Base-by-base conservation (phyloP, 2,888 invertebrate species). In the Diloba caeruleocephala region DNA sequence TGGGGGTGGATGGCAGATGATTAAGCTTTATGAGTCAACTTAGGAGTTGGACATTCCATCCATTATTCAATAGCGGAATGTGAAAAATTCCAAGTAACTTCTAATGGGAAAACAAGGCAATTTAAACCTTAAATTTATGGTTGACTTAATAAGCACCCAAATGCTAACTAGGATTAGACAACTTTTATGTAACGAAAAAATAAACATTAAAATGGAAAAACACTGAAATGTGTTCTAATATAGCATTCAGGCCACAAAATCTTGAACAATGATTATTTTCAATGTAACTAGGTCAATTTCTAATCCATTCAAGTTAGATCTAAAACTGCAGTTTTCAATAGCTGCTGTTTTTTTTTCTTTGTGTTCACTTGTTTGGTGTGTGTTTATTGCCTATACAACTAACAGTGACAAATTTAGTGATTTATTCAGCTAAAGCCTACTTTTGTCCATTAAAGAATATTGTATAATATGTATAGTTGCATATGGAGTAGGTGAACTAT, bases 281-380 rank as follows among this genome's bases (percentile, higher is more conserved):
- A 74, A 74, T 75, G 74, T 67, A 85, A 81, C 74, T 85, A 75
- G 88, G 85, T 81, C 84, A 84, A 81, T 86, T 87, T 86, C 84
- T 85, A 87, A 86, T 82, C 76, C 74, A 82, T 82, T 83, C 75
- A 75, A 69, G 56, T 69, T 64, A 75, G 58, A 72, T 64, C 63
- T 72, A 69, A 79, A 77, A 63, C 71, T 53, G 54, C 43, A 60
- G 62, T 70, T 67, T 64, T 45, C 48, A 61, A 60, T 58, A 31
- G 61, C 31, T 50, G 17, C 34, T 21, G 9, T 51, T 43, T 54
- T 42, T 52, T 21, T 46, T 57, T 31, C 10, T 50, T 50, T 55
- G 15, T 33, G 9, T 38, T 33, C 21, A 44, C 32, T 34, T 43
- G 34, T 60, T 59, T 45, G 44, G 28, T 32, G 31, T 36, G 32